These are phyloP conservation scores for Euschistus heros DNA, from an alignment of 1,140 invertebrate genomes.

Conservation along the genomic window DNA sequence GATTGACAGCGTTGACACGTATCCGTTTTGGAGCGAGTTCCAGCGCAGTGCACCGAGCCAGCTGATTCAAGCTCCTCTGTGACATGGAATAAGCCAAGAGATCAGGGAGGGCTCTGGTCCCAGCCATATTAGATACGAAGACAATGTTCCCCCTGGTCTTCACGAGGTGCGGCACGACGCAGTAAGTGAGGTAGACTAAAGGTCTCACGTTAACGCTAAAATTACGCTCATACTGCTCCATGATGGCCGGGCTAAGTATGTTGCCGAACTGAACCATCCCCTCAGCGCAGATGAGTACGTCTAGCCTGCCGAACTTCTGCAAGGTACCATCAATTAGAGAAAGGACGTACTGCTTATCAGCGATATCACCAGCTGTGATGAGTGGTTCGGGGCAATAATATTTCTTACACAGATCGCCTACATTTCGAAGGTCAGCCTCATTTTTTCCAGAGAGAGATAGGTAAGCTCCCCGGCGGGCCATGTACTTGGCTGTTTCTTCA, in stretches of 20 bases:
- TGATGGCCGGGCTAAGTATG: constrained; percentile 51
- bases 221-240: constrained; percentile 41
- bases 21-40: constrained; percentile 39
- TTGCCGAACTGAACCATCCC: constrained; percentile 66
- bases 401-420: background rate
- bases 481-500: background rate
- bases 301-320: constrained; percentile 55
- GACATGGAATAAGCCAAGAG: constrained; percentile 50
- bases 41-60: constrained; percentile 49
- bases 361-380: constrained; percentile 36
- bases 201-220: constrained; percentile 43
- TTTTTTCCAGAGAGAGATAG: background rate
- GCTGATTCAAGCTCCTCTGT: constrained; percentile 52
- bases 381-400: background rate
- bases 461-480: background rate
- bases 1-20: constrained; percentile 37
- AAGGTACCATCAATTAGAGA: constrained; percentile 57
- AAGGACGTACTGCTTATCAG: constrained; percentile 58
- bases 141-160: constrained; percentile 41
- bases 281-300: constrained; percentile 77
- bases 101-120: constrained; percentile 63
- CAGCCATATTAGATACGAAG: constrained; percentile 54
- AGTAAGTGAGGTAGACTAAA: constrained; percentile 41
- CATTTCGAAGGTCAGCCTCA: background rate
- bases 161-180: constrained; percentile 42